These are phyloP conservation scores for Chlorodrepanis virens DNA, from an alignment of 2,113 vertebrate genomes.

Conservation along the genomic window DNA sequence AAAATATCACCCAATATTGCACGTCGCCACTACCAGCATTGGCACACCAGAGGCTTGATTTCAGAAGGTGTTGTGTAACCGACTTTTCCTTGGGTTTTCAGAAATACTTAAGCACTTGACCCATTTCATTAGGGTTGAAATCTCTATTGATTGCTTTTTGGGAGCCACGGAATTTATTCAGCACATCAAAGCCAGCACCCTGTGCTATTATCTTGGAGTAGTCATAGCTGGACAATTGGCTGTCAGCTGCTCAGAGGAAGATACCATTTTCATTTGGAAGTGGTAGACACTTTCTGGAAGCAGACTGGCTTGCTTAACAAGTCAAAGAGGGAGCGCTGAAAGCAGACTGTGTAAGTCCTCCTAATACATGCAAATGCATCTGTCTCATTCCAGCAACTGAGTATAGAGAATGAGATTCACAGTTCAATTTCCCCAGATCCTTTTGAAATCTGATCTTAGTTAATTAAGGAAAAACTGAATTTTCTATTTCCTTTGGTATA, in stretches of 20 bases:
- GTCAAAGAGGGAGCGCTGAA: neutral
- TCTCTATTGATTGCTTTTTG: neutral
- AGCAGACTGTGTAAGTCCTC: neutral
- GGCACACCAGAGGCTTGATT: neutral
- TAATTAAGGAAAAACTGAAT: neutral
- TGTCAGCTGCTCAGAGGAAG: neutral
- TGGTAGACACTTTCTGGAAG: neutral
- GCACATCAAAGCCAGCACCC: rapidly evolving
- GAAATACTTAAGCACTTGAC: neutral
- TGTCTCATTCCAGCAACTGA: neutral
- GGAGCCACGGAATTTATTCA: neutral
- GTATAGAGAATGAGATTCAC: neutral
- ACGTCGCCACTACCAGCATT: neutral
- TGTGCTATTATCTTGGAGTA: neutral
- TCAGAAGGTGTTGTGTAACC: neutral
- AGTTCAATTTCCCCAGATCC: neutral
- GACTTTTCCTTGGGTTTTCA: neutral
- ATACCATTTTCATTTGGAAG: neutral
- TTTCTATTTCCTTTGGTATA: neutral
- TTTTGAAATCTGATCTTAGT: neutral
- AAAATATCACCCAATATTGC: neutral
- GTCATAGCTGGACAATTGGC: neutral
- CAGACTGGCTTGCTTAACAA: neutral
- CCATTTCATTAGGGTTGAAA: neutral
- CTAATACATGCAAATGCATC: neutral